Percentiles rank a stretch among this genome's conserved stretches.
phyloP scores from a whole-genome alignment of 2,113 vertebrate species.

The Sturnira hondurensis region DNA sequence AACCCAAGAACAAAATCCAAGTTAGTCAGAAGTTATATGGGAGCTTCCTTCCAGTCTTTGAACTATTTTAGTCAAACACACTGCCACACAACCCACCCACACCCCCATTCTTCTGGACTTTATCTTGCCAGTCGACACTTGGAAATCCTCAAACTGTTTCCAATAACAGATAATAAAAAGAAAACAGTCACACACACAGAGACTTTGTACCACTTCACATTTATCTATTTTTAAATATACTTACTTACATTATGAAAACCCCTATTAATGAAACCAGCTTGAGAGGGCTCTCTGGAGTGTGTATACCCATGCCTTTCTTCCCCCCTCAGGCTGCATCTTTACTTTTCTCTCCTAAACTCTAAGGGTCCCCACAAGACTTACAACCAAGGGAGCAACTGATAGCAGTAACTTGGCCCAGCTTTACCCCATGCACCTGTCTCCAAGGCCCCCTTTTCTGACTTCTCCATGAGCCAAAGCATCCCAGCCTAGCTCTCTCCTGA shows the following conservation, averaged over 20 bases:
- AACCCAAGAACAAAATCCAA: not conserved
- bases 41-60: not conserved
- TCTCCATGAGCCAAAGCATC: not conserved
- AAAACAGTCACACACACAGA: not conserved
- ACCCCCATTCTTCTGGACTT: not conserved
- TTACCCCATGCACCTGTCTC: not conserved
- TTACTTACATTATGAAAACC: not conserved
- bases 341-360: not conserved
- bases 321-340: not conserved
- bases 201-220: not conserved
- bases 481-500: not conserved
- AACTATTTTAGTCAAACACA: not conserved
- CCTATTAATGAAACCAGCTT: not conserved
- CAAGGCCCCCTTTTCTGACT: not conserved
- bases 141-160: slow-evolving; percentile 1
- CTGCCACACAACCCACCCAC: not conserved
- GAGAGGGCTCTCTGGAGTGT: not conserved
- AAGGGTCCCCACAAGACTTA: not conserved
- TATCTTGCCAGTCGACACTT: not conserved
- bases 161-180: not conserved
- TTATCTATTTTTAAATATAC: not conserved
- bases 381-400: not conserved
- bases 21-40: not conserved
- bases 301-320: not conserved
- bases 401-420: not conserved